Percentiles rank a stretch among this genome's conserved stretches.
These are phyloP conservation scores for Chloropsis hardwickii DNA, from an alignment of 2,113 vertebrate genomes.

Conservation along the genomic window DNA sequence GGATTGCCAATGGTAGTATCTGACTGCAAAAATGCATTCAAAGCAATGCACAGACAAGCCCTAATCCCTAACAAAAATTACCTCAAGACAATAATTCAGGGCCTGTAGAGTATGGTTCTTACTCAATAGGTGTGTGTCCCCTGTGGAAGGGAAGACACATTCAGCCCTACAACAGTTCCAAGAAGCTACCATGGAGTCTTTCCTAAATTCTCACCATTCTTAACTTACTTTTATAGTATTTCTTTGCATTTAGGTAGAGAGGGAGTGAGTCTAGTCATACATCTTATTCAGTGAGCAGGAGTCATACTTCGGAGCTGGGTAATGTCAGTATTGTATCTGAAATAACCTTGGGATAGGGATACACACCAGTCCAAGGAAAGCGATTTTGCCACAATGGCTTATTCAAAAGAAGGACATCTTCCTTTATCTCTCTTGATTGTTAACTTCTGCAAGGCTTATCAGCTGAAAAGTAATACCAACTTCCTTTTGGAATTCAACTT, in stretches of 20 bases:
- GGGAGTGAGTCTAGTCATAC: neutral
- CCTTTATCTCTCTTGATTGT: neutral
- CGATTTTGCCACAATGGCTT: fast-evolving
- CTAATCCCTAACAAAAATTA: neutral
- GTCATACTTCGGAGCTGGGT: neutral
- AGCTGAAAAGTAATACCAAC: neutral
- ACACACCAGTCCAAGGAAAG: neutral
- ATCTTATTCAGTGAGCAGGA: neutral
- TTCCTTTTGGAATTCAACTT: neutral
- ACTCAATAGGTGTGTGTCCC: too few species aligned
- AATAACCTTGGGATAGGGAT: neutral
- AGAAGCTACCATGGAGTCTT: neutral
- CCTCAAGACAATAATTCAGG: neutral
- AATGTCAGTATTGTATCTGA: neutral
- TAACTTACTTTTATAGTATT: neutral
- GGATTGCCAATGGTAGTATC: neutral
- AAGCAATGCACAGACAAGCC: neutral
- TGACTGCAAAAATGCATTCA: neutral
- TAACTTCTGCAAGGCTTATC: neutral
- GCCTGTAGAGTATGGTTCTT: neutral
- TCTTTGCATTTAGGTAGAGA: neutral
- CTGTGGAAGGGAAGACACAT: neutral
- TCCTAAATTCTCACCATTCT: neutral
- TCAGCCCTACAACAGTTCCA: neutral
- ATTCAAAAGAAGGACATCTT: neutral